Conservation (phyloP, 2,113 vertebrate species). For the Diadophis punctatus region DNA sequence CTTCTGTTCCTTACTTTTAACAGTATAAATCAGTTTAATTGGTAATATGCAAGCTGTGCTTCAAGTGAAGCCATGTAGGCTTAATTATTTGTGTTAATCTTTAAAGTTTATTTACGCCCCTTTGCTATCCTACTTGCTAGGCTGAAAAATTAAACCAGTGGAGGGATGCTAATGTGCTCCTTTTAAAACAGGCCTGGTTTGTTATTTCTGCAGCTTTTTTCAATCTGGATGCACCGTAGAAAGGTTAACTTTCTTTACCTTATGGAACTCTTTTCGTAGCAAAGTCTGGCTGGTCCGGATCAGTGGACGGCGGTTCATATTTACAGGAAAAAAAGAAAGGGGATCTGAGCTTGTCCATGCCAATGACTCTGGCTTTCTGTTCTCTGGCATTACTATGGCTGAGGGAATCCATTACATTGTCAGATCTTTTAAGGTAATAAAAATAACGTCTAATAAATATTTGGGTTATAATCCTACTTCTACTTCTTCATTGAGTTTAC, state of each 20-base stretch:
- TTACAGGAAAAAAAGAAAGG: conserved; percentile 47
- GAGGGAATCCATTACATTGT: conserved; percentile 71
- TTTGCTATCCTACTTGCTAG: background rate
- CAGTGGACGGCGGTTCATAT: conserved; percentile 67
- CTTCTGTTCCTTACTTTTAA: conserved; percentile 2
- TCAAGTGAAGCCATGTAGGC: background rate
- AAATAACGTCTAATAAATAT: conserved; percentile 9
- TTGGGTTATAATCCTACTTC: conserved; percentile 1
- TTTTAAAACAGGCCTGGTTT: background rate
- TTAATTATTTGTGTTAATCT: background rate
- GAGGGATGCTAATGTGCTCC: background rate
- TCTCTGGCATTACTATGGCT: conserved; percentile 76
- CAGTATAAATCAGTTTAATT: background rate
- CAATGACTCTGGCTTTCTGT: conserved; percentile 75
- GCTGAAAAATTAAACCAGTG: conserved; percentile 25
- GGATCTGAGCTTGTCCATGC: conserved; percentile 67
- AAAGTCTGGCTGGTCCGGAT: conserved; percentile 68
- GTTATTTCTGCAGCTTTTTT: background rate
- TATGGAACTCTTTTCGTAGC: conserved; percentile 31
- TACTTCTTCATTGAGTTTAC: background rate
- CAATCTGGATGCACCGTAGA: background rate
- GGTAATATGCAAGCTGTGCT: background rate
- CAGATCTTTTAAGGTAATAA: conserved; percentile 74
- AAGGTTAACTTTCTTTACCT: background rate
- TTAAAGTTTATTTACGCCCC: background rate